Conservation (phyloP, 2,113 vertebrate genomes). For the Sakesphorus luctuosus region DNA sequence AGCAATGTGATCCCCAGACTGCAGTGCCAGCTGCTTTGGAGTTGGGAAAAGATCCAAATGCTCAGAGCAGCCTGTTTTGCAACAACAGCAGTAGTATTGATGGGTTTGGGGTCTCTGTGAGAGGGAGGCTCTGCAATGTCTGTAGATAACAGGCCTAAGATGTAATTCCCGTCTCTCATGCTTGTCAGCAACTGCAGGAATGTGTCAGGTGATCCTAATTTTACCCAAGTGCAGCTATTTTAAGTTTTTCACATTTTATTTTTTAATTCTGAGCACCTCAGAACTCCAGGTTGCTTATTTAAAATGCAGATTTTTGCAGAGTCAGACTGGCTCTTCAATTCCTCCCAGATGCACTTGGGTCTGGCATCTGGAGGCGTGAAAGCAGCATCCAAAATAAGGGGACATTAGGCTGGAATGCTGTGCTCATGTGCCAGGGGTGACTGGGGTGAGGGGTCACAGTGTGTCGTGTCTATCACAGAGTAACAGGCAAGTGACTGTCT, state of each 20-base stretch:
- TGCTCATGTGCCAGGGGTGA: fast-evolving
- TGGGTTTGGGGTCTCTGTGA: background rate
- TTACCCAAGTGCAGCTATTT: background rate
- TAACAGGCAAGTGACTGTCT: background rate
- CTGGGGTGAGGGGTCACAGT: background rate
- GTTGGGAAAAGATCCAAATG: background rate
- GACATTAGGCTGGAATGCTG: background rate
- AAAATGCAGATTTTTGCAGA: background rate
- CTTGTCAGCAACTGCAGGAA: background rate
- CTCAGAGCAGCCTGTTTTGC: background rate
- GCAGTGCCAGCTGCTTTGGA: conserved; percentile 25
- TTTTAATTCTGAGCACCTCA: background rate
- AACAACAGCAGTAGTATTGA: background rate
- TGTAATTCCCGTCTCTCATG: background rate
- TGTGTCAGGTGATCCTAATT: background rate
- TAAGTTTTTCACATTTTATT: background rate
- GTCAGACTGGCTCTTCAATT: background rate
- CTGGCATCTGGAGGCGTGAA: background rate
- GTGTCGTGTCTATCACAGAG: background rate
- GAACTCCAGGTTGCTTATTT: background rate
- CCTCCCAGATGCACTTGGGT: fast-evolving
- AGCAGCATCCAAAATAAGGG: background rate
- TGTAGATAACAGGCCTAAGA: background rate
- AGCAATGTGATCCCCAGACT: background rate
- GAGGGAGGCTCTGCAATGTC: background rate